phyloP scores from a whole-genome alignment of 2,888 invertebrate genomes.

The Aphrophora alni region DNA sequence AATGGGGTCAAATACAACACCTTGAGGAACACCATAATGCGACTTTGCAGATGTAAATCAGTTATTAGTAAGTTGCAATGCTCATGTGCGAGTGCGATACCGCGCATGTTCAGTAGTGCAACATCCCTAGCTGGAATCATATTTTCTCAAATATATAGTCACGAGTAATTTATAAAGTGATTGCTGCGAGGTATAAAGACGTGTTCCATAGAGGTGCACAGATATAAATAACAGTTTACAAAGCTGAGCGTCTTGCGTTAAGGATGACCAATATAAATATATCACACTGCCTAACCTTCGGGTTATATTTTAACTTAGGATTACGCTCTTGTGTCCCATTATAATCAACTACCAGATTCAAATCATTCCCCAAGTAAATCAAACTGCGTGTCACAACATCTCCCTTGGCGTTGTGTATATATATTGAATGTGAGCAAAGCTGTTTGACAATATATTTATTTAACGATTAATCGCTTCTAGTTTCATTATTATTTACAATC shows the following conservation, averaged over 20 bases:
- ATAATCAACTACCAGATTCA: constrained; percentile 2
- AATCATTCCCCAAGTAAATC: background rate
- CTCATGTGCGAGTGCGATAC: background rate
- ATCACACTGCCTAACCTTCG: background rate
- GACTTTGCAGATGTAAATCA: background rate
- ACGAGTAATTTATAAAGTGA: constrained; percentile 1
- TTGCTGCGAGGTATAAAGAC: constrained; percentile 9
- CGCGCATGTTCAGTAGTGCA: constrained; percentile 2
- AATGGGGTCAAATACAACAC: constrained; percentile 6
- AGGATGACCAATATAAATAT: constrained; percentile 6
- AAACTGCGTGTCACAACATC: background rate
- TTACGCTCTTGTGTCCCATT: constrained; percentile 2
- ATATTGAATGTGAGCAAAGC: background rate
- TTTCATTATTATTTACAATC: background rate
- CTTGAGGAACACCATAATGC: background rate
- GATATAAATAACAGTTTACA: background rate
- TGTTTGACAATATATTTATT: background rate
- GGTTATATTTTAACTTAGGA: background rate
- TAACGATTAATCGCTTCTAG: background rate
- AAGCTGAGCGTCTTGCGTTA: background rate
- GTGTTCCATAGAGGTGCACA: background rate
- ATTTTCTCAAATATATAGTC: constrained; percentile 6
- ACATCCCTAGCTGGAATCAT: background rate
- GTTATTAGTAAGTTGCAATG: background rate
- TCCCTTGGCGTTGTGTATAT: background rate